Base-by-base conservation (phyloP, 1,140 invertebrate genomes). In the Aradophagus sp. region DNA sequence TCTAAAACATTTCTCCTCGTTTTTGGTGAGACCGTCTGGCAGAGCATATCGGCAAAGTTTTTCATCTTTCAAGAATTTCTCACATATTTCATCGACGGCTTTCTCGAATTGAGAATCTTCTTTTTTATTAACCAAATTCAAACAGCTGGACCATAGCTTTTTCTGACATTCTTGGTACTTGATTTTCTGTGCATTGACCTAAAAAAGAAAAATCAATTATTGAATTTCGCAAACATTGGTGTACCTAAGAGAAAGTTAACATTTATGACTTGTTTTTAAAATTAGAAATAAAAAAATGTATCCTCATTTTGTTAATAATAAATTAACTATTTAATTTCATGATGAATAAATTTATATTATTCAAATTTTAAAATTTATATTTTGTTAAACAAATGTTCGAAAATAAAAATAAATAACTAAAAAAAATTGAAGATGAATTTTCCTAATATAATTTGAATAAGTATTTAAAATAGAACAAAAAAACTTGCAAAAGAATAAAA, bases 101-200 rank as follows among this genome's bases (percentile, higher is more conserved):
- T 76, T 56, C 16, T 75, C 45, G 19, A 81, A 81, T 13, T 63
- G 35, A 4, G 71, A n/a, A n/a, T 47, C 10, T 52, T 12, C 2
- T 45, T 16, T 16, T 47, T 56, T 11, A 44, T 6, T 10, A 63
- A 48, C 0, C 72, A 42, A 8, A 6, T 73, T 73, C 0, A 83
- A 68, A 19, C 80, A 80, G 17, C 77, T 80, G 4, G 34, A 27
- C 77, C 79, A 82, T 7, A 84, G 32, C 15, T 50, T 34, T 31
- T 76, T 81, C 27, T 78, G 50, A 0, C 62, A 23, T 7, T 74
- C 48, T 0, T 23, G 0, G 17, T 81, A 80, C 14, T 77, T 75
- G 0, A 42, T 55, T 0, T 68, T 66, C 6, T 73, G 65, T 3
- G 66, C 41, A 41, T 82, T 80, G 0, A 70, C 58, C 81, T 83